Evolutionary conservation across 1,140 invertebrate genomes (phyloP), one percentile per base, ranked within the genome.

Genomic region (Rhyzopertha dominica): DNA sequence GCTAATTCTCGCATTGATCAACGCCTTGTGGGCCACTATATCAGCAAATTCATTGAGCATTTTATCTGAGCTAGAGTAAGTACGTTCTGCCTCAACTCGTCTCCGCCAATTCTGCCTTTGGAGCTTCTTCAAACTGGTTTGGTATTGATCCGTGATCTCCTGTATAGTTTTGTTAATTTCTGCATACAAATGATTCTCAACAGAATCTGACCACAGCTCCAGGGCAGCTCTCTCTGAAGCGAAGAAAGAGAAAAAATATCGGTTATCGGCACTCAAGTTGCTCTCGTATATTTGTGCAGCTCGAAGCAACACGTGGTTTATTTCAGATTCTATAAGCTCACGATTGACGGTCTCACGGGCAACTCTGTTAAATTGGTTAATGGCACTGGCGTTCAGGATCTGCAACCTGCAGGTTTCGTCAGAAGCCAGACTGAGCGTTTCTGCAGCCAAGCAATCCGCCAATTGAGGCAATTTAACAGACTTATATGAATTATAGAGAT

Each of bases 21-120:
- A 68, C 24, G 84, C 82, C 61, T 87, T 86, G 44, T 85, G 82
- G 19, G 84, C 83, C 24, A 85, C 73, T 28, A 86, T 74, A 62
- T 86, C 83, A 14, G 82, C 81, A 59, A 85, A 83, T 60, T 84
- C 78, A 14, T 71, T 67, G 46, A 87, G 58, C n/a, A 82, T 61
- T 18, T 71, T 72, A 66, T 68, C 76, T 52, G 54, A 30, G 66
- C 74, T 61, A 47, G 61, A 51, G 53, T 61, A 66, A 54, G 59
- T 58, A 67, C 75, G 42, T 58, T 74, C 62, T 53, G 71, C 58
- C 69, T 77, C 67, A 49, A 68, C 24, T 60, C 66, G 51, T 43
- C 62, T 39, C 20, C 62, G 53, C 62, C 66, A 70, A 46, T 60
- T 61, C 38, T 63, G 60, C 17, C 58, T 56, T 44, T 68, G 68